Percentiles rank a stretch among this genome's conserved stretches.
Evolutionary conservation across 2,888 invertebrate genomes (phyloP).

Genomic region (Lithosia quadra): DNA sequence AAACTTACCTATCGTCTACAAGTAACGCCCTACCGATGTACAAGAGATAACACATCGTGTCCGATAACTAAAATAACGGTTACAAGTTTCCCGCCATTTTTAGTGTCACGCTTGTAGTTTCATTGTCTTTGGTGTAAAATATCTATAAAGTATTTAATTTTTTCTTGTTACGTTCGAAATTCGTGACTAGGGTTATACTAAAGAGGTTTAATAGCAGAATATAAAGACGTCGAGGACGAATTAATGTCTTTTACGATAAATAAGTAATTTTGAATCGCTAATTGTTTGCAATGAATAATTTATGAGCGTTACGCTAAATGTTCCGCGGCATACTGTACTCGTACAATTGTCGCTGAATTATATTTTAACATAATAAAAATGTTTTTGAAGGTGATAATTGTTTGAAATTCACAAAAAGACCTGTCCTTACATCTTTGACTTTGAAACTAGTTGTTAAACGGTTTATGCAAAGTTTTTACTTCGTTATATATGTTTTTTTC

Average conservation of each 20-base stretch:
- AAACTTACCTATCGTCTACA: constrained; percentile 61
- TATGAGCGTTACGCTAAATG: constrained; percentile 46
- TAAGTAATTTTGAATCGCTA: constrained; percentile 56
- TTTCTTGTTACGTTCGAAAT: constrained; percentile 66
- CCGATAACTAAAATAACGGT: constrained; percentile 77
- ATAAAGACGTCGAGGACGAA: constrained; percentile 45
- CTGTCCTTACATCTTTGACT: constrained; percentile 36
- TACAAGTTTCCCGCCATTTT: constrained; percentile 72
- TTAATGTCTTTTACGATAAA: constrained; percentile 54
- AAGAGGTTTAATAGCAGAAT: constrained; percentile 55
- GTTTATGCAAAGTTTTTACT: constrained; percentile 20
- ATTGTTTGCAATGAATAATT: constrained; percentile 53
- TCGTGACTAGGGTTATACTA: constrained; percentile 63
- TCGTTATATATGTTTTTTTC: background rate
- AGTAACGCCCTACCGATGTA: constrained; percentile 67
- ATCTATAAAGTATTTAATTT: constrained; percentile 71
- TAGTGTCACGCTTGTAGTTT: constrained; percentile 63
- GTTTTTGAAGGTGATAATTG: constrained; percentile 47
- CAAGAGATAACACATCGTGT: constrained; percentile 66
- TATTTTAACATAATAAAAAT: constrained; percentile 51
- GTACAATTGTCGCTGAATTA: constrained; percentile 42
- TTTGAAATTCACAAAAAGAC: constrained; percentile 35
- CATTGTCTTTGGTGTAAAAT: constrained; percentile 64
- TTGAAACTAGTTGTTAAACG: constrained; percentile 20
- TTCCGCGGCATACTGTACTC: constrained; percentile 37